Evolutionary conservation across 2,113 vertebrate species (phyloP).

Genomic region (Myrmophylax atrothorax): DNA sequence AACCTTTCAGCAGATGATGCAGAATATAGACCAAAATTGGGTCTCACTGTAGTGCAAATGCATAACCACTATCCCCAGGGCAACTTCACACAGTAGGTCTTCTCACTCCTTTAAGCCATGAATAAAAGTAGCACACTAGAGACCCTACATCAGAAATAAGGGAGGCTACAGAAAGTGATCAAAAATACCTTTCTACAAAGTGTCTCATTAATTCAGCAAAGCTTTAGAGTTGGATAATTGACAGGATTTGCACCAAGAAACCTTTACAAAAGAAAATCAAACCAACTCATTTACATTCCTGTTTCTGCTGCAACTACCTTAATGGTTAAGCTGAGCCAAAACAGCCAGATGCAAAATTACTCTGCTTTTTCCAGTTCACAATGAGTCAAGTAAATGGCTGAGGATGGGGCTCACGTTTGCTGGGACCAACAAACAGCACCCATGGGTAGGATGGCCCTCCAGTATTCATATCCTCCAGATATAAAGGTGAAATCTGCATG

Average conservation of each 20-base stretch:
- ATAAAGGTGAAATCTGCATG: background rate
- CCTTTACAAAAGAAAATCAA: slow-evolving; percentile 29
- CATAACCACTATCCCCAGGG: background rate
- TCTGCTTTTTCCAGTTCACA: background rate
- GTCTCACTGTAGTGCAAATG: background rate
- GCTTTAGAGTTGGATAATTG: background rate
- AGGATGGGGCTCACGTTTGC: background rate
- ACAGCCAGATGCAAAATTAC: background rate
- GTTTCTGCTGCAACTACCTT: background rate
- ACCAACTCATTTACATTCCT: slow-evolving; percentile 19
- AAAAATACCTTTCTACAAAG: background rate
- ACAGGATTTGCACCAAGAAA: slow-evolving; percentile 39
- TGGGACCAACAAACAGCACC: background rate
- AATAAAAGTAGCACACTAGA: background rate
- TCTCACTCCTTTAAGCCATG: background rate
- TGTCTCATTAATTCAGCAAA: slow-evolving; percentile 24
- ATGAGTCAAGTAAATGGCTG: background rate
- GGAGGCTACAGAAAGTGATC: background rate
- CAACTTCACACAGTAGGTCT: background rate
- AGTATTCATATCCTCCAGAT: background rate
- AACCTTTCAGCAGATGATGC: background rate
- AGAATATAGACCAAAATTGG: background rate
- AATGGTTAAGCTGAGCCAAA: background rate
- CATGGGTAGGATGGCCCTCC: background rate
- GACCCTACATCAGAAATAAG: background rate